Evolutionary conservation across 30 jellyfish, hydroid and myxozoan genomes (phyloP).

Genomic region (Chironex yamaguchii): DNA sequence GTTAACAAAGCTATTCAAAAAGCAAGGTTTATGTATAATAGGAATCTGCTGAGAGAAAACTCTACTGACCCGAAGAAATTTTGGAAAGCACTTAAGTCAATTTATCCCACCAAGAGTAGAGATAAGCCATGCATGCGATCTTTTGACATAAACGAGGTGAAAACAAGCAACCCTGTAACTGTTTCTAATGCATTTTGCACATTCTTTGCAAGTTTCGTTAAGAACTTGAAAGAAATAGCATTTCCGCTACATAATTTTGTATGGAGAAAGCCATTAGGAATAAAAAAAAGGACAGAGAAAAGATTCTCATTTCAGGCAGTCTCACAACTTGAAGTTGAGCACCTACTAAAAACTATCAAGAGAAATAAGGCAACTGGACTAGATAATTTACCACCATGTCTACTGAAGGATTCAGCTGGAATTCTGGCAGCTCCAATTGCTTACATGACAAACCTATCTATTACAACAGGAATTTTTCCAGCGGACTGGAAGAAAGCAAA

Average conservation of each 20-base stretch:
- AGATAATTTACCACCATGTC: conserved; percentile 67
- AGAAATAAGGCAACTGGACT: conserved; percentile 58
- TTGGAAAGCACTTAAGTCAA: conserved; percentile 23
- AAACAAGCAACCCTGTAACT: neutral
- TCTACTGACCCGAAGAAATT: conserved; percentile 12
- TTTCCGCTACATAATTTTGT: neutral
- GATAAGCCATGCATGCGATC: conserved; percentile 6
- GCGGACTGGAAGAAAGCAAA: conserved; percentile 56
- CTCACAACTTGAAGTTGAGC: conserved; percentile 15
- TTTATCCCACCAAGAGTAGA: neutral
- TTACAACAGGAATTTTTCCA: conserved; percentile 43
- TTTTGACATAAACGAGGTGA: conserved; percentile 11
- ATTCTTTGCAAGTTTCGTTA: conserved; percentile 9
- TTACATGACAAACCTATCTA: conserved; percentile 50
- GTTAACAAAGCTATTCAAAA: neutral
- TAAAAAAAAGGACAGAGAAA: conserved; percentile 10
- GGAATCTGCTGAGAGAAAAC: neutral
- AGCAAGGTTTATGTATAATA: too few species aligned
- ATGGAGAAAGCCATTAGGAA: conserved; percentile 19
- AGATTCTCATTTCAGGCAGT: conserved; percentile 23
- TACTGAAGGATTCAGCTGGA: conserved; percentile 24
- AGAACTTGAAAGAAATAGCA: conserved; percentile 7
- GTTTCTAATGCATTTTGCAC: conserved; percentile 31
- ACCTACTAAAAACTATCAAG: neutral
- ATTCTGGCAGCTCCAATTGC: conserved; percentile 49